phyloP scores from a whole-genome alignment of 2,888 invertebrate species.

The Ypsolopha sequella region DNA sequence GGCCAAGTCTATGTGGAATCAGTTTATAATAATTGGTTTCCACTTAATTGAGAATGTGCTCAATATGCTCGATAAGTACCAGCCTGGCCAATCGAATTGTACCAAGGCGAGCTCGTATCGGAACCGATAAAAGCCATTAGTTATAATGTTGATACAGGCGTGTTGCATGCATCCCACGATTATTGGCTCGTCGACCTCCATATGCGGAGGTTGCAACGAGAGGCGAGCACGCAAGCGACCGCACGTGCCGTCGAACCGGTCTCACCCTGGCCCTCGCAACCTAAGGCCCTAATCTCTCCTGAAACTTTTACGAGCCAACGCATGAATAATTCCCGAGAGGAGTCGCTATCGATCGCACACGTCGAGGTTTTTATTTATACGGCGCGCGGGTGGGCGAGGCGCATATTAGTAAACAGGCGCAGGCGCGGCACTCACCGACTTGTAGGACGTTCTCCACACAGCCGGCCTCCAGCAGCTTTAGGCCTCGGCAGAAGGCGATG shows the following conservation, averaged over 20 bases:
- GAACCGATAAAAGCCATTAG: conserved; percentile 5
- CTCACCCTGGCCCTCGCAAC: conserved; percentile 5
- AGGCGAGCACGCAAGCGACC: not conserved
- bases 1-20: not conserved
- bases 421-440: conserved; percentile 83
- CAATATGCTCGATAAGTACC: not conserved
- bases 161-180: conserved; percentile 2
- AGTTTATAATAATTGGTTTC: not conserved
- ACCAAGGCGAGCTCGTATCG: conserved; percentile 8
- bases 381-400: conserved; percentile 54
- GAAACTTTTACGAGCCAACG: conserved; percentile 58
- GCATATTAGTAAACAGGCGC: conserved; percentile 71
- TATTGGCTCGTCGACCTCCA: not conserved
- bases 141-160: not conserved
- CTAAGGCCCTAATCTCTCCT: conserved; percentile 53
- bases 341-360: conserved; percentile 69
- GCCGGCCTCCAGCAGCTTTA: conserved; percentile 84
- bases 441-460: conserved; percentile 89
- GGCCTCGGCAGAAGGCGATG: conserved; percentile 88
- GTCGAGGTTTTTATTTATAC: conserved; percentile 70
- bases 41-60: not conserved
- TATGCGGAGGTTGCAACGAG: not conserved
- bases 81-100: conserved; percentile 3
- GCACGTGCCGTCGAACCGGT: not conserved
- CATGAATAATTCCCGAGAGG: conserved; percentile 70